phyloP scores from a whole-genome alignment of 2,797 vertebrate genomes.

The Phoxinus dragarum region DNA sequence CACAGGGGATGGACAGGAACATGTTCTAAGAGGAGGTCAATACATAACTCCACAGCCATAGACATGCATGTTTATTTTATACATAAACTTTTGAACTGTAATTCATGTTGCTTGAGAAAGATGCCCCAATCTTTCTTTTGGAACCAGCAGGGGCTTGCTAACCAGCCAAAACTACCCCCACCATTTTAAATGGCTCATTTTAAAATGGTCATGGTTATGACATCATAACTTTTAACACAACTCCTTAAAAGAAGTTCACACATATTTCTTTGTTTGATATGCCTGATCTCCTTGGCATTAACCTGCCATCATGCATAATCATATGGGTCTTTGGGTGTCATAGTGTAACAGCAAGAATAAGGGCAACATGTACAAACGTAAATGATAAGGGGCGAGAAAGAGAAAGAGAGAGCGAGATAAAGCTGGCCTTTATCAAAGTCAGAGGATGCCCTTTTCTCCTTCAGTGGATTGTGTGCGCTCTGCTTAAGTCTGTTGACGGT shows the following conservation, averaged over 20 bases:
- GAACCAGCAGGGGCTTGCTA: background rate
- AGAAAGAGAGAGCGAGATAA: constrained; percentile 62
- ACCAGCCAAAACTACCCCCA: background rate
- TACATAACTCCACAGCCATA: no score
- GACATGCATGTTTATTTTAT: no score
- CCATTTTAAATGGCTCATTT: background rate
- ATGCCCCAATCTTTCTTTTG: background rate
- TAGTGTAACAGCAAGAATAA: constrained; percentile 30
- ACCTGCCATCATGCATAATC: constrained; percentile 11
- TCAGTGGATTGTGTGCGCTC: constrained; percentile 63
- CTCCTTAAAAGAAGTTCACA: constrained; percentile 4
- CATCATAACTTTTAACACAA: background rate
- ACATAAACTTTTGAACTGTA: no score
- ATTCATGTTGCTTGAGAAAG: background rate
- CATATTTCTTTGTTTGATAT: background rate
- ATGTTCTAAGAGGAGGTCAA: constrained; percentile 42
- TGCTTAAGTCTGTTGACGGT: constrained; percentile 66
- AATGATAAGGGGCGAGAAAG: constrained; percentile 41
- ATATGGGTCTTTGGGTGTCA: background rate
- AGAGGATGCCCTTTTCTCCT: constrained; percentile 73
- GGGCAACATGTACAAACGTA: constrained; percentile 46
- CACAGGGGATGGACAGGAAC: constrained; percentile 15
- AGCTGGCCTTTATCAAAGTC: constrained; percentile 80
- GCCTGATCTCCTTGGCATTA: background rate
- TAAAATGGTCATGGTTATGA: background rate